These are phyloP conservation scores for Hystrix brachyura DNA, from an alignment of 2,113 vertebrate species.

Conservation along the genomic window DNA sequence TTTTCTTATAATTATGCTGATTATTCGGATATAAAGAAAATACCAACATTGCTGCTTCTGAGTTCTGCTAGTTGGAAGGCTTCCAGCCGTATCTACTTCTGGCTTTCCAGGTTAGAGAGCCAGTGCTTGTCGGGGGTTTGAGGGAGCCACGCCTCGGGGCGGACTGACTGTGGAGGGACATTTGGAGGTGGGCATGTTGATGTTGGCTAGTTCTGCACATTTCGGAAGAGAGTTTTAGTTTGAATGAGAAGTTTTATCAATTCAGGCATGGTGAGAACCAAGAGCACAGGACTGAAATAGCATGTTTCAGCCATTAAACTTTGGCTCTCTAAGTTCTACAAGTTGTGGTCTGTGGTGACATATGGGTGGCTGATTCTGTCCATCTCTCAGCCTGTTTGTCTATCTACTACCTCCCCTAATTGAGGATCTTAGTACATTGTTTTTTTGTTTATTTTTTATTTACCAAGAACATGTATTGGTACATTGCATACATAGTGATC, in stretches of 20 bases:
- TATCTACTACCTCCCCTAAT: background rate
- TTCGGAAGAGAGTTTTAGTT: constrained; percentile 66
- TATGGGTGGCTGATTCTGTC: background rate
- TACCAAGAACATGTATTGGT: no score
- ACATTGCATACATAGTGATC: no score
- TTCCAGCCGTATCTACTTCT: background rate
- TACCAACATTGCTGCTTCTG: background rate
- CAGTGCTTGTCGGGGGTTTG: background rate
- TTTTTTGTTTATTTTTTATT: no score
- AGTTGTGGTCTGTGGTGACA: constrained; percentile 18
- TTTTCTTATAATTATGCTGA: constrained; percentile 12
- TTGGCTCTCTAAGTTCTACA: constrained; percentile 50
- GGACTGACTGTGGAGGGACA: background rate
- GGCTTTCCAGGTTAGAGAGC: background rate
- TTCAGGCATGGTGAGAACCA: background rate
- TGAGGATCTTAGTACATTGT: background rate
- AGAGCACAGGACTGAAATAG: background rate
- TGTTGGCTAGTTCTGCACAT: constrained; percentile 45
- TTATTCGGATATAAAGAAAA: constrained; percentile 52
- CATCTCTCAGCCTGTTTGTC: background rate
- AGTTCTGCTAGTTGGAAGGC: background rate
- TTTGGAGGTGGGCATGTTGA: constrained; percentile 56
- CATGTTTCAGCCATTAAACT: background rate
- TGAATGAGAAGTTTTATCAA: constrained; percentile 30
- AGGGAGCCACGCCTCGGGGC: constrained; percentile 16